phyloP scores from a whole-genome alignment of 2,797 vertebrate genomes.

The Cynodonichthys magdalenae region DNA sequence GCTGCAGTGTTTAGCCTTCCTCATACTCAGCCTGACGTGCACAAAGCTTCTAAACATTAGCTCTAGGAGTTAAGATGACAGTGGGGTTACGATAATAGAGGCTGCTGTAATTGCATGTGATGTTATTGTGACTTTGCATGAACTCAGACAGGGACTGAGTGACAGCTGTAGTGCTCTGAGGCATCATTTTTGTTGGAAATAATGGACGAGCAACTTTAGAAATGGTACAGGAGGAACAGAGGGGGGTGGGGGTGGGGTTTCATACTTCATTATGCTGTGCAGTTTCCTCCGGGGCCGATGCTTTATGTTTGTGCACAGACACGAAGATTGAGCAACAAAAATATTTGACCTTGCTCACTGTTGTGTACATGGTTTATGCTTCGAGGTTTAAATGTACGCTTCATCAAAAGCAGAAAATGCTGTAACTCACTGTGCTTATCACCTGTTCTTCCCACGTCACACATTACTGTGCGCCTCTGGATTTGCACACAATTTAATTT shows the following conservation, averaged over 20 bases:
- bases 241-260: slow-evolving; percentile 6
- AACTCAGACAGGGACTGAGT: slow-evolving; percentile 25
- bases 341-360: slow-evolving; percentile 34
- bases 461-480: neutral
- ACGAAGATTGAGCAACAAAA: slow-evolving; percentile 22
- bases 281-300: slow-evolving; percentile 29
- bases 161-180: slow-evolving; percentile 19
- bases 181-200: slow-evolving; percentile 23
- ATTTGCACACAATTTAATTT: slow-evolving; percentile 17
- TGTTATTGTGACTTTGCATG: slow-evolving; percentile 28
- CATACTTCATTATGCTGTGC: slow-evolving; percentile 24
- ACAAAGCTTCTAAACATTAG: slow-evolving; percentile 21
- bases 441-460: neutral
- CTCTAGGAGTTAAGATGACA: slow-evolving; percentile 32
- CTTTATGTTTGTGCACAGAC: slow-evolving; percentile 44
- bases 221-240: slow-evolving; percentile 21
- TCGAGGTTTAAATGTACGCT: slow-evolving; percentile 25
- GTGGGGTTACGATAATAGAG: slow-evolving; percentile 23
- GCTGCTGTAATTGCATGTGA: slow-evolving; percentile 38
- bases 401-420: slow-evolving; percentile 13
- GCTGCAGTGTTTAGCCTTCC: slow-evolving; percentile 1
- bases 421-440: slow-evolving; percentile 12
- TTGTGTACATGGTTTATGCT: slow-evolving; percentile 17
- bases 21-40: slow-evolving; percentile 22
- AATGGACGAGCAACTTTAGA: slow-evolving; percentile 18